Evolutionary conservation across 1,140 invertebrate species (phyloP).

Genomic region (Caenorhabditis briggsae): DNA sequence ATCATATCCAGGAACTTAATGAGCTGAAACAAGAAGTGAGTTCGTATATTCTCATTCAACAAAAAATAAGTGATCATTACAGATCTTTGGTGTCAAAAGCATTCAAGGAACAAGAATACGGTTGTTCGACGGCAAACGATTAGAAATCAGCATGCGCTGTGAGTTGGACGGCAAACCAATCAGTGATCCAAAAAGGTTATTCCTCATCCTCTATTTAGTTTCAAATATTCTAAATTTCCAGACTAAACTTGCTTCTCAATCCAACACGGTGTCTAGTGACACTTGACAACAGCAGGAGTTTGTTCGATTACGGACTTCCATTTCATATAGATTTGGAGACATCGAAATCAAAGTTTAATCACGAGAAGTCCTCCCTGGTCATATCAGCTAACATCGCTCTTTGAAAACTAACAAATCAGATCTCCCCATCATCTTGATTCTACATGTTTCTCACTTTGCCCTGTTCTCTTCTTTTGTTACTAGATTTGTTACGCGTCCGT

Average conservation of each 20-base stretch:
- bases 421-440: too few relatives aligned
- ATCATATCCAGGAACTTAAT: neutral
- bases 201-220: too few relatives aligned
- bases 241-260: slow-evolving; percentile 1
- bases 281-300: slow-evolving; percentile 47
- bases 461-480: too few relatives aligned
- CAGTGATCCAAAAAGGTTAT: neutral
- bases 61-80: neutral
- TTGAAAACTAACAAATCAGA: neutral
- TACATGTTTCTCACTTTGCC: too few relatives aligned
- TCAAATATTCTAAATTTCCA: neutral
- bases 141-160: slow-evolving; percentile 44
- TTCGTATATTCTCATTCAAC: neutral
- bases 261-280: slow-evolving; percentile 13
- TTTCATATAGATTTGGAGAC: slow-evolving; percentile 20
- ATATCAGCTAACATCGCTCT: slow-evolving; percentile 44
- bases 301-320: slow-evolving; percentile 50
- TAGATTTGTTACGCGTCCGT: too few relatives aligned
- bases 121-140: slow-evolving; percentile 15
- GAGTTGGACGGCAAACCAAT: neutral
- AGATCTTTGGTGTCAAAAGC: slow-evolving; percentile 7
- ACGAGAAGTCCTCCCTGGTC: slow-evolving; percentile 1
- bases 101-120: slow-evolving; percentile 41
- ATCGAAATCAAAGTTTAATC: slow-evolving; percentile 11
- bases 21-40: slow-evolving; percentile 14